A percentile compares a stretch with the other conserved stretches of the same genome.
Conservation (phyloP, 2,797 vertebrate species). For the Sylvilagus floridanus region DNA sequence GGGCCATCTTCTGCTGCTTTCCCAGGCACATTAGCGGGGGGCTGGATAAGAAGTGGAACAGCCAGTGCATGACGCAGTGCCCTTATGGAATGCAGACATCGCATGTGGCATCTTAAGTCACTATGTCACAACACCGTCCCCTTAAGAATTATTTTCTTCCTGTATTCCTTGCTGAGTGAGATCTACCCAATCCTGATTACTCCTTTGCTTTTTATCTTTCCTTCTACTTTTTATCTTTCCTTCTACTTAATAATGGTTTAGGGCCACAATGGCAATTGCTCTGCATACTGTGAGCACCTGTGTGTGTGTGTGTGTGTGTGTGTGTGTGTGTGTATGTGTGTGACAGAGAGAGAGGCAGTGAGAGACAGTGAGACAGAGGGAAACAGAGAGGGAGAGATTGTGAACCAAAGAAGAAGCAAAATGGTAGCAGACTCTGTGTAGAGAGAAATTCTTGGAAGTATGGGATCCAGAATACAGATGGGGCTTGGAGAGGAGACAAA, state of each 20-base stretch:
- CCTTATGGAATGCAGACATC: no score
- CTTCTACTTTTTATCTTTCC: not conserved
- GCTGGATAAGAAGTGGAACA: no score
- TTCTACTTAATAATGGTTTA: not conserved
- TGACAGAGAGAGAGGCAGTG: not conserved
- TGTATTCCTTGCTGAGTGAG: not conserved
- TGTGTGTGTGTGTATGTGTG: not conserved
- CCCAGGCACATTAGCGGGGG: no score
- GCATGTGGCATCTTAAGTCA: no score
- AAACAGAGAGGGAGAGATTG: not conserved
- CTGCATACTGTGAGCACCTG: not conserved
- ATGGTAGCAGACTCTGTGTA: not conserved
- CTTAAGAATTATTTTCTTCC: not conserved
- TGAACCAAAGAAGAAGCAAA: slow-evolving; percentile 4
- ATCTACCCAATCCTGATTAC: not conserved
- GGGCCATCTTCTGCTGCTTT: no score
- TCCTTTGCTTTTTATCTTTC: not conserved
- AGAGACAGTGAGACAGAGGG: not conserved
- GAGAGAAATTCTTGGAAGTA: not conserved
- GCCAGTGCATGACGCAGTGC: no score
- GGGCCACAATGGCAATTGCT: not conserved
- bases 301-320: not conserved
- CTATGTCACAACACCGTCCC: no score
- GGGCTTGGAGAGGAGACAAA: not conserved
- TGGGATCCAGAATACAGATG: not conserved